Conservation (phyloP, 2,113 vertebrate species). For the Notarius lentiginosus region DNA sequence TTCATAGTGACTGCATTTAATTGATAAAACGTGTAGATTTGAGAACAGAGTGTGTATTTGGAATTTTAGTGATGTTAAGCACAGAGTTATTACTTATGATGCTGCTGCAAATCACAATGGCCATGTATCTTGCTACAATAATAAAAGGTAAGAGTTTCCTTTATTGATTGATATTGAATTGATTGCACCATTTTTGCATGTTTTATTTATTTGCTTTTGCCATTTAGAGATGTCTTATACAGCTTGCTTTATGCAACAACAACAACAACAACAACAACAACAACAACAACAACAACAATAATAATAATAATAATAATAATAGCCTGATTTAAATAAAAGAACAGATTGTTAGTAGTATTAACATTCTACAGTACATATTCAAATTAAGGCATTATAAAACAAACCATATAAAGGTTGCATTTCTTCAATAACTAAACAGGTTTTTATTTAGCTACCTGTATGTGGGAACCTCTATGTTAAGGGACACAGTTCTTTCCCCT, state of each 20-base stretch:
- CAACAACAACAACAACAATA: neutral
- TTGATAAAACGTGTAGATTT: too few species aligned
- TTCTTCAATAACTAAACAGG: neutral
- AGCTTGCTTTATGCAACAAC: neutral
- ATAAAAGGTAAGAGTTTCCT: slow-evolving; percentile 42
- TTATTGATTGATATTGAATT: neutral
- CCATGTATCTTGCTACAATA: slow-evolving; percentile 12
- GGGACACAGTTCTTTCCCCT: neutral
- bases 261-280: neutral
- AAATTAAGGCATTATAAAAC: neutral
- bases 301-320: neutral
- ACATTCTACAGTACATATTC: neutral
- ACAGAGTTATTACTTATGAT: neutral
- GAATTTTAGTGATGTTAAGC: slow-evolving; percentile 18
- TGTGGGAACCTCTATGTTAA: neutral
- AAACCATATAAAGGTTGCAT: neutral
- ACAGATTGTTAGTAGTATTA: neutral
- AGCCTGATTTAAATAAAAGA: neutral
- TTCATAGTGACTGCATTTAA: neutral
- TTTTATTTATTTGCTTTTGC: neutral
- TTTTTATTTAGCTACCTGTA: neutral
- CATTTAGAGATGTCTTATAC: neutral
- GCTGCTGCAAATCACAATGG: slow-evolving; percentile 22
- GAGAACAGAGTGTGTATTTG: neutral
- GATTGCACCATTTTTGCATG: neutral